A percentile compares a stretch with the other conserved stretches of the same genome.
phyloP scores from a whole-genome alignment of 2,888 invertebrate species.

The Idaea aversata region DNA sequence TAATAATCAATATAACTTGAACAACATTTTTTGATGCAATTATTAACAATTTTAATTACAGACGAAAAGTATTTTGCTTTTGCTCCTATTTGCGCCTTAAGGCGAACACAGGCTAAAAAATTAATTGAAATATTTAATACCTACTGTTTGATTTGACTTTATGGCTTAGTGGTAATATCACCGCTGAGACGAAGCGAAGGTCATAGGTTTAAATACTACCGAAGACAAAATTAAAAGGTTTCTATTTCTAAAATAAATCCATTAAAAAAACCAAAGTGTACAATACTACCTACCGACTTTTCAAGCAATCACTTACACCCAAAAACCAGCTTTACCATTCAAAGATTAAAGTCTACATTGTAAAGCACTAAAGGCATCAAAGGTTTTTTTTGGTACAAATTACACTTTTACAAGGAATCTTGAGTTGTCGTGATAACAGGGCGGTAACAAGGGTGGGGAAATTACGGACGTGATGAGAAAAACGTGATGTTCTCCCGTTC shows the following conservation, averaged over 20 bases:
- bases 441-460: slow-evolving; percentile 15
- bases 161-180: not conserved
- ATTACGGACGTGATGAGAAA: slow-evolving; percentile 15
- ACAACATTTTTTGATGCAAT: no score
- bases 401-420: slow-evolving; percentile 44
- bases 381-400: slow-evolving; percentile 39
- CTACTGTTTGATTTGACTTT: no score
- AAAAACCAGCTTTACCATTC: slow-evolving; percentile 15
- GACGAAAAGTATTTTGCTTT: no score
- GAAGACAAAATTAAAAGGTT: not conserved
- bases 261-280: not conserved
- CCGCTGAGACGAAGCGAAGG: not conserved
- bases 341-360: slow-evolving; percentile 8
- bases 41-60: no score
- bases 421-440: slow-evolving; percentile 28
- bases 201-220: not conserved
- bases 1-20: no score
- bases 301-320: not conserved
- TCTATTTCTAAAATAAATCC: slow-evolving; percentile 1
- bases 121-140: no score
- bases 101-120: no score
- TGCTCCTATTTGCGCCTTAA: no score
- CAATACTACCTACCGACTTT: not conserved
- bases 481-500: slow-evolving; percentile 31
- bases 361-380: slow-evolving; percentile 13